Percentiles rank a stretch among this genome's conserved stretches.
Conservation (phyloP, 2,113 vertebrate genomes). For the Leptobrachium ailaonicum region DNA sequence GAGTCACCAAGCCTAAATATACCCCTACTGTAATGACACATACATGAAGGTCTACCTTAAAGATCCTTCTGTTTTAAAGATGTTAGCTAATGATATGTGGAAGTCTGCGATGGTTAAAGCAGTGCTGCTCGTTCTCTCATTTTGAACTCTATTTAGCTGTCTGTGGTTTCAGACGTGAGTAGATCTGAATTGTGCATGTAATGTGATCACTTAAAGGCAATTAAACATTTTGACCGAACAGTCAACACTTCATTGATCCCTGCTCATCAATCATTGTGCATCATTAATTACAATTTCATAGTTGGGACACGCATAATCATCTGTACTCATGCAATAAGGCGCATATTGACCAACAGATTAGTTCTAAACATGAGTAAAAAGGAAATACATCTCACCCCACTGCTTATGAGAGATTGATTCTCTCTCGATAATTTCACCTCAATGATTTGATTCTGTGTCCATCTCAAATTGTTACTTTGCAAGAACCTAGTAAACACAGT, state of each 20-base stretch:
- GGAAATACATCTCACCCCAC: background rate
- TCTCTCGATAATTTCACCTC: background rate
- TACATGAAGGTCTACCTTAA: too few relatives aligned
- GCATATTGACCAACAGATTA: background rate
- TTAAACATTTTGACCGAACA: background rate
- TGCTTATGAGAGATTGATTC: background rate
- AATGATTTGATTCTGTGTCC: background rate
- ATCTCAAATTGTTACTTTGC: background rate
- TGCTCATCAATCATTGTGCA: background rate
- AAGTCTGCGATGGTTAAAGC: too few relatives aligned
- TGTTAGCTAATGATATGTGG: too few relatives aligned
- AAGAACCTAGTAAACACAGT: too few relatives aligned
- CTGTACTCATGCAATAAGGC: background rate
- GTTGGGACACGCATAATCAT: background rate
- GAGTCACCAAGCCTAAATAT: too few relatives aligned
- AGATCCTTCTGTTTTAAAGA: too few relatives aligned
- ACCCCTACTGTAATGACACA: too few relatives aligned
- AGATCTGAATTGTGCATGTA: too few relatives aligned
- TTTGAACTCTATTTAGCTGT: too few relatives aligned
- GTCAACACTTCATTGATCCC: slow-evolving; percentile 8
- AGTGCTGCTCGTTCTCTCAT: too few relatives aligned
- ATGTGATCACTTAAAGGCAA: background rate
- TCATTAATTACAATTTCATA: background rate
- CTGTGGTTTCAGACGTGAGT: too few relatives aligned
- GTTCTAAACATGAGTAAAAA: background rate